These are phyloP conservation scores for Lota lota DNA, from an alignment of 2,113 vertebrate species.

Conservation along the genomic window DNA sequence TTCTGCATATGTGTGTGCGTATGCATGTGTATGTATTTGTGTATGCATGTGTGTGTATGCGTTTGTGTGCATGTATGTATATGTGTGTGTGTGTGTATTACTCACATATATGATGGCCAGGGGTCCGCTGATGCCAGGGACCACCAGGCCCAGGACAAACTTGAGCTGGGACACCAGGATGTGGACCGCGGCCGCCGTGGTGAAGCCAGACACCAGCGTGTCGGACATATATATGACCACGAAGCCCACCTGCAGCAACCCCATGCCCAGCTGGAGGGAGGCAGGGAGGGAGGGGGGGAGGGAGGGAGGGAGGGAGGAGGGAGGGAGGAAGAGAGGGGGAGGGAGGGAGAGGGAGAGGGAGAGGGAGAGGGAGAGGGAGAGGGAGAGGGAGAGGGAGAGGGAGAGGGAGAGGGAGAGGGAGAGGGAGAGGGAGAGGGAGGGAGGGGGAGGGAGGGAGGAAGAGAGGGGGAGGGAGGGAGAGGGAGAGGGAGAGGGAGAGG, in stretches of 20 bases:
- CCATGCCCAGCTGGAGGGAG: constrained; percentile 80
- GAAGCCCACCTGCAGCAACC: constrained; percentile 84
- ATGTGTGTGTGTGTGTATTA: constrained; percentile 6
- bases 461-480: no score
- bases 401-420: no score
- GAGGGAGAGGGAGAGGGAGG: no score
- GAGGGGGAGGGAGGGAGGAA: no score
- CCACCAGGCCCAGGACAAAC: constrained; percentile 84
- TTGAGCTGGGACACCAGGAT: constrained; percentile 95
- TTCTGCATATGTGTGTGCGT: no score
- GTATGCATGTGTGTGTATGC: not conserved
- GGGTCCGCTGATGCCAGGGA: constrained; percentile 76
- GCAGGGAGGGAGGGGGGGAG: no score
- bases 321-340: no score
- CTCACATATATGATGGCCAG: constrained; percentile 87
- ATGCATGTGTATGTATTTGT: no score
- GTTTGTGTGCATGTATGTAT: not conserved
- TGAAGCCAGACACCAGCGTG: constrained; percentile 90
- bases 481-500: no score
- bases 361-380: no score
- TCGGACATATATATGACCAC: constrained; percentile 93
- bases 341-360: no score
- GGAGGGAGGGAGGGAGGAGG: no score
- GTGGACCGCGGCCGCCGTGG: constrained; percentile 89
- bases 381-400: not conserved